These are phyloP conservation scores for Sitophilus oryzae DNA, from an alignment of 1,140 invertebrate genomes.

Conservation along the genomic window DNA sequence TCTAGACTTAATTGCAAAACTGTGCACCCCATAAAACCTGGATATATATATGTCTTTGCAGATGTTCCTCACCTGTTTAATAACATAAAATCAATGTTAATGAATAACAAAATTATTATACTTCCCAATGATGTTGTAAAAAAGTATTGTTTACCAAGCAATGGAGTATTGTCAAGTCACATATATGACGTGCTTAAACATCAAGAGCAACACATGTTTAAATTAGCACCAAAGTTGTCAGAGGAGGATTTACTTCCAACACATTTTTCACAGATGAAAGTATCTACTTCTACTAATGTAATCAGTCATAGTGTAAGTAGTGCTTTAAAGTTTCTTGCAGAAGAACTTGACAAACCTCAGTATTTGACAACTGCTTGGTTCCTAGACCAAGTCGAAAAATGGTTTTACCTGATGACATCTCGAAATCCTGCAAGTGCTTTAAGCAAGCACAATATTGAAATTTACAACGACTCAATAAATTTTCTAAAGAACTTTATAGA, in stretches of 20 bases:
- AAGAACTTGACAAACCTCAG: slow-evolving; percentile 10
- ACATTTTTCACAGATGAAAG: slow-evolving; percentile 1
- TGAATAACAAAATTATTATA: slow-evolving; percentile 12
- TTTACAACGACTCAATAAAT: too few relatives aligned
- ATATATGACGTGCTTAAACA: slow-evolving; percentile 6
- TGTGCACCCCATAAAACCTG: slow-evolving; percentile 4
- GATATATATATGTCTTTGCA: too few relatives aligned
- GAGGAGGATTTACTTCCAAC: slow-evolving; percentile 1
- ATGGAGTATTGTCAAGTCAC: slow-evolving; percentile 1
- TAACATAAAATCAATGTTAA: slow-evolving; percentile 15
- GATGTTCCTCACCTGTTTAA: slow-evolving; percentile 13
- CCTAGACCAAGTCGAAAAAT: slow-evolving; percentile 11
- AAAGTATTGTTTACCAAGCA: slow-evolving; percentile 3
- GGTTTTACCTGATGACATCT: slow-evolving; percentile 20
- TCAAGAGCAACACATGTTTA: slow-evolving; percentile 9
- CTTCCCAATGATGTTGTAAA: slow-evolving; percentile 4
- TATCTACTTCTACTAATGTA: slow-evolving; percentile 18
- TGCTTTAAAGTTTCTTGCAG: slow-evolving; percentile 14
- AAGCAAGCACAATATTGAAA: too few relatives aligned
- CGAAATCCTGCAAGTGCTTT: too few relatives aligned
- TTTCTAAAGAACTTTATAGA: too few relatives aligned
- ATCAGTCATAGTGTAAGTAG: slow-evolving; percentile 18
- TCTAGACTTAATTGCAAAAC: slow-evolving; percentile 2
- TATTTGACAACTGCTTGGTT: slow-evolving; percentile 22
- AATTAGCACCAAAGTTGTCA: slow-evolving; percentile 27